A percentile compares a stretch with the other conserved stretches of the same genome.
Evolutionary conservation across 1,140 invertebrate species (phyloP).

Genomic region (Penaeus vannamei): DNA sequence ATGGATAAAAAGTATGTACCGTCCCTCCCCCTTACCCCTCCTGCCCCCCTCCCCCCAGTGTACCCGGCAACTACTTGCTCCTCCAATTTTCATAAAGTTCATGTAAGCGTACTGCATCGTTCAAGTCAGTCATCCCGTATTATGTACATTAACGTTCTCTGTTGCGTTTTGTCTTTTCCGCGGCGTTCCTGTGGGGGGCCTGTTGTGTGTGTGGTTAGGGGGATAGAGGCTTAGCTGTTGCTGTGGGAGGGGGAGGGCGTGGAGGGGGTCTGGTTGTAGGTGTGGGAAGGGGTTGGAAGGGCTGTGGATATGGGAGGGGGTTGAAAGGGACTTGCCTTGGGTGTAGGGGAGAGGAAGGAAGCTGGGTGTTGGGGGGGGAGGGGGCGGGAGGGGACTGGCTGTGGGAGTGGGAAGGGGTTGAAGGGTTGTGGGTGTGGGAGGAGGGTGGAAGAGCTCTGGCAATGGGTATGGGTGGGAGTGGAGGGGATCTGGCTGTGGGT

Average conservation of each 20-base stretch:
- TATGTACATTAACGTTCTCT: constrained; percentile 14
- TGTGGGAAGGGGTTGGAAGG: background rate
- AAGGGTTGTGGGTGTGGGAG: background rate
- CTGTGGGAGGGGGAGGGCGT: background rate
- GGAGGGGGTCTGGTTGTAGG: background rate
- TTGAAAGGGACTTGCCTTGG: background rate
- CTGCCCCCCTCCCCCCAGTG: background rate
- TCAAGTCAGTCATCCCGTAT: constrained; percentile 52
- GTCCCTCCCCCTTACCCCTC: background rate
- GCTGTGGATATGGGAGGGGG: background rate
- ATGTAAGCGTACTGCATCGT: constrained; percentile 42
- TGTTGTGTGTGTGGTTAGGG: background rate
- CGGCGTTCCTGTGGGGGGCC: background rate
- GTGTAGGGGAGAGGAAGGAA: background rate
- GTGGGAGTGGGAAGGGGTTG: background rate
- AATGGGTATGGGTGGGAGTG: background rate
- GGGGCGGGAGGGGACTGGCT: background rate
- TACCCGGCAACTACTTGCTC: constrained; percentile 21
- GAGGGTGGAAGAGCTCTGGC: background rate
- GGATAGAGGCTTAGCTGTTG: background rate
- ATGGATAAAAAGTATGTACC: background rate
- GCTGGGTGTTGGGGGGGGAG: background rate
- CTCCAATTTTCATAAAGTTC: constrained; percentile 61
- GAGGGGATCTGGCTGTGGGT: background rate
- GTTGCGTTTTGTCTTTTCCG: constrained; percentile 18